Evolutionary conservation across 2,888 invertebrate species (phyloP).

Genomic region (Nomada ferruginata): DNA sequence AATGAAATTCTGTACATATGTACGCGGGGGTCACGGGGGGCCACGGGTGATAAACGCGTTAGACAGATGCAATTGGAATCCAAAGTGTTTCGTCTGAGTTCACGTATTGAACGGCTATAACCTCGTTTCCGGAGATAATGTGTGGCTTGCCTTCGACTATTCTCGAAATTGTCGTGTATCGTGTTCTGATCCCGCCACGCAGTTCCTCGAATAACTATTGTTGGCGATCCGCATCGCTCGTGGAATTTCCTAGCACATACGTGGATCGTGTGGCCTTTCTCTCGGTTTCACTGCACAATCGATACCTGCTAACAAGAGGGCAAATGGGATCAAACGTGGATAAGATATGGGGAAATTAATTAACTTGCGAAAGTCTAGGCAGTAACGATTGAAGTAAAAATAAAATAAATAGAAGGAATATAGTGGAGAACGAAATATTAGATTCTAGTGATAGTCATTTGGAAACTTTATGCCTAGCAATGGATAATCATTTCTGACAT

Average conservation of each 20-base stretch:
- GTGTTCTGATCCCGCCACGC: constrained; percentile 19
- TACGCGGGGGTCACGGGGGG: not conserved
- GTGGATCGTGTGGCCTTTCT: constrained; percentile 26
- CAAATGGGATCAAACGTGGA: not conserved
- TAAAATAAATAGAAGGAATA: too few species aligned
- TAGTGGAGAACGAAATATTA: too few species aligned
- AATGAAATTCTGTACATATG: constrained; percentile 21
- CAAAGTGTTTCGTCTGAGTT: constrained; percentile 66
- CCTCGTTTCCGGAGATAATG: constrained; percentile 50
- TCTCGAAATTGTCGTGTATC: constrained; percentile 51
- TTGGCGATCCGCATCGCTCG: constrained; percentile 34
- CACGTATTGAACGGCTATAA: constrained; percentile 56
- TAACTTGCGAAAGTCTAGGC: too few species aligned
- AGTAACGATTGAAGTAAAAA: too few species aligned
- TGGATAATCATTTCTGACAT: too few species aligned
- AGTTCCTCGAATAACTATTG: constrained; percentile 46
- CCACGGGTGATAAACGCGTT: constrained; percentile 28
- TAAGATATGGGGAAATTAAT: not conserved
- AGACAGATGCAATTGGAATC: constrained; percentile 60
- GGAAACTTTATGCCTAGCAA: too few species aligned
- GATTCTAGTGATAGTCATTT: too few species aligned
- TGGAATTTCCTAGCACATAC: constrained; percentile 45
- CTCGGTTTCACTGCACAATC: constrained; percentile 10
- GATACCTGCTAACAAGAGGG: constrained; percentile 5
- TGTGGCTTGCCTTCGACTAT: constrained; percentile 59